A percentile compares a stretch with the other conserved stretches of the same genome.
Conservation (phyloP, 2,888 invertebrate species). For the Eristalinus aeneus region DNA sequence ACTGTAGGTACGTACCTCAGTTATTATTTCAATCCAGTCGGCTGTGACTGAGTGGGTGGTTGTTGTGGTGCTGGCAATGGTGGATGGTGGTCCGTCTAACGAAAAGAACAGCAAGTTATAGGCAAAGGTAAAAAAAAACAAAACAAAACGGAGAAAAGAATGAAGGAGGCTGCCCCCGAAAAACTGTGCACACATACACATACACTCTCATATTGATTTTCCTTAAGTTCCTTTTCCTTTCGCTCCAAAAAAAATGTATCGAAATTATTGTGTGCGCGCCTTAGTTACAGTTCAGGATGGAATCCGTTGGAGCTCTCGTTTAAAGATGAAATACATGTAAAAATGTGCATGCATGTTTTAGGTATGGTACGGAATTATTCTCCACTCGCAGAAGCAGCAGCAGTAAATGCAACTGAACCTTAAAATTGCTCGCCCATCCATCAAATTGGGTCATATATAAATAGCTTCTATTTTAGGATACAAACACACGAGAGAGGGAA, state of each 20-base stretch:
- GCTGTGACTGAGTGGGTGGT: background rate
- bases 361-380: background rate
- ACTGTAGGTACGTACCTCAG: conserved; percentile 41
- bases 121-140: background rate
- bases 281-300: background rate
- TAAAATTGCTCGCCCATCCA: conserved; percentile 56
- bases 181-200: background rate
- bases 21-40: conserved; percentile 64
- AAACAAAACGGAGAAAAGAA: background rate
- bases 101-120: conserved; percentile 43
- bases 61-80: background rate
- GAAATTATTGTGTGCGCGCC: background rate
- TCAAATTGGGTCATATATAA: conserved; percentile 68
- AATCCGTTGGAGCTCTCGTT: background rate
- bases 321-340: background rate
- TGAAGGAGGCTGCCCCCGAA: conserved; percentile 3
- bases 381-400: background rate
- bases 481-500: conserved; percentile 6
- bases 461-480: conserved; percentile 57
- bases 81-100: conserved; percentile 24
- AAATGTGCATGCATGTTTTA: background rate
- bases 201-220: background rate
- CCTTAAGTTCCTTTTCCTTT: background rate
- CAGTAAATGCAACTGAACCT: conserved; percentile 26
- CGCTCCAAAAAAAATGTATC: background rate